Conservation (phyloP, 2,888 invertebrate species). For the Euplexia lucipara region DNA sequence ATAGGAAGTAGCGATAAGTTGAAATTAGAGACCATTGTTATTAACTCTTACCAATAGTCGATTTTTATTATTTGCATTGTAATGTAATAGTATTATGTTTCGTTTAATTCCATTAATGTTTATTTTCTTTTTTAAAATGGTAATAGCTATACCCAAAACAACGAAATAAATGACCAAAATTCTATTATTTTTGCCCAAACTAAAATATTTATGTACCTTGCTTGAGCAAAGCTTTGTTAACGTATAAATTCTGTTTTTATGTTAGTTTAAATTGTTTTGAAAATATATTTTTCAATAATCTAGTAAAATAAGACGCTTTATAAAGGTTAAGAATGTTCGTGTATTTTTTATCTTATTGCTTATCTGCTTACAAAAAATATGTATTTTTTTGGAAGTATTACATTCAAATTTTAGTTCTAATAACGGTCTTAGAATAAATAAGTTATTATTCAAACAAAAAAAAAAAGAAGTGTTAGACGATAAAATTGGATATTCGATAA, state of each 20-base stretch:
- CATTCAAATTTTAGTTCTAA: constrained; percentile 15
- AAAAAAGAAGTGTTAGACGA: constrained; percentile 70
- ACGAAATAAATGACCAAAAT: constrained; percentile 60
- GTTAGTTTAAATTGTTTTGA: background rate
- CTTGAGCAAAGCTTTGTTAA: background rate
- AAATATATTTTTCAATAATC: background rate
- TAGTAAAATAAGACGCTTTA: constrained; percentile 26
- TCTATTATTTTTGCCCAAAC: constrained; percentile 2
- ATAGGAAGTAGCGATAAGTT: constrained; percentile 74
- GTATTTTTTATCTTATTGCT: background rate
- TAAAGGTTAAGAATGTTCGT: background rate
- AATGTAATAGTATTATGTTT: background rate
- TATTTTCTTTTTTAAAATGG: constrained; percentile 7
- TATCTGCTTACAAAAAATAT: background rate
- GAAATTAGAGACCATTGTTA: constrained; percentile 76
- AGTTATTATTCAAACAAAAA: constrained; percentile 58
- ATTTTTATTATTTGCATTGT: constrained; percentile 40
- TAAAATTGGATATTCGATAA: constrained; percentile 75
- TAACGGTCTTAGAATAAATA: constrained; percentile 50
- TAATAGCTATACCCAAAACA: constrained; percentile 46
- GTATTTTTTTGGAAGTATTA: constrained; percentile 9
- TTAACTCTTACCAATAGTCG: constrained; percentile 55
- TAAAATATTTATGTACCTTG: background rate
- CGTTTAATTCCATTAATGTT: background rate
- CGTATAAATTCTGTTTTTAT: background rate